Evolutionary conservation across 2,888 invertebrate species (phyloP), one percentile per base, ranked within the genome.

Genomic region (Cantharis rufa): DNA sequence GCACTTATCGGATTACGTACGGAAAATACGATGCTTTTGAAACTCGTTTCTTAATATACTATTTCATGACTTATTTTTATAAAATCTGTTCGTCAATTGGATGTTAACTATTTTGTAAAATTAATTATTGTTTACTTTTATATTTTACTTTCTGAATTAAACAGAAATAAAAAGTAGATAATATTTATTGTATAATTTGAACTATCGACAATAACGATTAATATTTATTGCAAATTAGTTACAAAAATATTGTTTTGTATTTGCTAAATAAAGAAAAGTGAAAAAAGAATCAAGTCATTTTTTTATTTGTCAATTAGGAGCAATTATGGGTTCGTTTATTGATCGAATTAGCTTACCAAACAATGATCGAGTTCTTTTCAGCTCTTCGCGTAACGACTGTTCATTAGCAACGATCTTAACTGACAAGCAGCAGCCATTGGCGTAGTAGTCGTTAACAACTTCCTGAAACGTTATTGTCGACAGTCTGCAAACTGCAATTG

Each of bases 371-470:
- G 48, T n/a, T 48, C 48, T 48, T 48, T 48, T 48, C 48, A 48
- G 48, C 48, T 48, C 48, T 48, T 48, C 48, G n/a, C 48, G 48
- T 48, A 48, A 74, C 72, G 73, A 77, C 71, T 77, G 77, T 74
- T 77, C 77, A 74, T 77, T 77, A 77, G 77, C 16, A 63, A 70
- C 71, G 74, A 71, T 77, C 77, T 27, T 73, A 76, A 48, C 72
- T 76, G 76, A 76, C 72, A 77, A 74, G 69, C 72, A 74, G 77
- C 74, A 77, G 74, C 74, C 74, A 74, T 74, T 72, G 71, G 71
- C 77, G 71, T 68, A 77, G 64, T 71, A 72, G 69, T 77, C 77
- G 77, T 77, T 77, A 77, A 77, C 77, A 77, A 77, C 77, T 74
- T 74, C 77, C 77, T 71, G 71, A 72, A 70, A 69, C 74, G 72